These are phyloP conservation scores for Centropus bengalensis DNA, from an alignment of 2,113 vertebrate species.

Conservation along the genomic window DNA sequence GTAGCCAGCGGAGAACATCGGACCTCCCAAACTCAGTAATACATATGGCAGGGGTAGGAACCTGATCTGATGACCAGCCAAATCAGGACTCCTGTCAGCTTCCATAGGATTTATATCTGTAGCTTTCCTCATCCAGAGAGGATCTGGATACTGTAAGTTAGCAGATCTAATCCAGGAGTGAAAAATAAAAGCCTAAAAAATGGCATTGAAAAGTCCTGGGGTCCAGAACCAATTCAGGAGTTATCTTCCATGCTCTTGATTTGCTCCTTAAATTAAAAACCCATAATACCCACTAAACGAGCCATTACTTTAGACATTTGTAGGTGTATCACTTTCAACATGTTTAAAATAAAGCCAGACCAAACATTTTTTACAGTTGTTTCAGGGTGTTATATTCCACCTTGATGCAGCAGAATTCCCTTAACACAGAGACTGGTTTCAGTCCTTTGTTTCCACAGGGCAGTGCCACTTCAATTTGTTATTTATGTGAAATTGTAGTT, in stretches of 20 bases:
- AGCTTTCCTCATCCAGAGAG: background rate
- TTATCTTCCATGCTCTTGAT: background rate
- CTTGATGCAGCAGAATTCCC: background rate
- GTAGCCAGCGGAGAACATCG: background rate
- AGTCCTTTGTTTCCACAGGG: background rate
- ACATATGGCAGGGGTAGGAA: background rate
- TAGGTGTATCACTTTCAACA: background rate
- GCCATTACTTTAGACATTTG: background rate
- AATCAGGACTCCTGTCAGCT: background rate
- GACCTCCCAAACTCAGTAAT: background rate
- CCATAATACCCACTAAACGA: background rate
- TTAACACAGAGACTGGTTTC: background rate
- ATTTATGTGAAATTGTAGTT: constrained; percentile 39
- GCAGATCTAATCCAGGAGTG: background rate
- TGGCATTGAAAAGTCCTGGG: background rate
- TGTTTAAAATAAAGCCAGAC: background rate
- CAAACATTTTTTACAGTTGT: background rate
- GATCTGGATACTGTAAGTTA: background rate
- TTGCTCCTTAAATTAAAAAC: background rate
- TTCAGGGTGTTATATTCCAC: background rate
- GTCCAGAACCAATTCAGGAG: background rate
- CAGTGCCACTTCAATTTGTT: constrained; percentile 2
- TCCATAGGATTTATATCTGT: background rate
- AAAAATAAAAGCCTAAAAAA: background rate
- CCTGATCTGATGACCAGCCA: background rate